Base-by-base conservation (phyloP, 2,113 vertebrate genomes). In the Oceanites oceanicus region DNA sequence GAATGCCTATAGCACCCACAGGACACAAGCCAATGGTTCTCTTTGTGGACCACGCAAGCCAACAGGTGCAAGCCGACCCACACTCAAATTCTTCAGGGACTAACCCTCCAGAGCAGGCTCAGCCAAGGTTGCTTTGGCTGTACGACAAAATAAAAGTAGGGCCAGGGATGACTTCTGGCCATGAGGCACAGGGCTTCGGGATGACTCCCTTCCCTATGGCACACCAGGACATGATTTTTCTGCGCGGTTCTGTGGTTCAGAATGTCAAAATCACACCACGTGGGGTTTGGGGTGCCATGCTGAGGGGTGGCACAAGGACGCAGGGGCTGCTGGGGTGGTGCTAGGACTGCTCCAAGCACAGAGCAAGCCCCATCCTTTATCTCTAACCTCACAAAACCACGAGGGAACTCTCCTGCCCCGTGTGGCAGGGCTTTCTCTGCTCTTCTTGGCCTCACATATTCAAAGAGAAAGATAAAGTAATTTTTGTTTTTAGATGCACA, bases 241-340 rank as follows among this genome's bases (percentile, higher is more conserved):
- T 38, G 25, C 0, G 0, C 1, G 4, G 18, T 65, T 79, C 30
- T 61, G n/a, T 2, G 3, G 22, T 32, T 88, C 22, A 86, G n/a
- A 86, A 47, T 42, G 42, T 38, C 38, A 55, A 75, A 88, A 32
- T n/a, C 47, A 38, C 0, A 0, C 8, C 52, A 67, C 0, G 0
- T 19, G 8, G 7, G 11, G 10, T 19, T 75, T 38, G n/a, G 49
- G 10, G 26, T 59, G 44, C 25, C 23, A 30, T 15, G n/a, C 83
- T 45, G 18, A 67, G 22, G 32, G 12, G 11, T 58, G n/a, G 42
- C n/a, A 88, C 19, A 67, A 59, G 32, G 42, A 27, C 1, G 1
- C 13, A 13, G 6, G 15, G 2, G 4, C 19, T 68, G 20, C 52
- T 86, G n/a, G 32, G 25, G 4, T 59, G 9, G 11, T 67, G 27